A percentile compares a stretch with the other conserved stretches of the same genome.
These are phyloP conservation scores for Syndactyla subalaris DNA, from an alignment of 2,797 vertebrate genomes.

Conservation along the genomic window DNA sequence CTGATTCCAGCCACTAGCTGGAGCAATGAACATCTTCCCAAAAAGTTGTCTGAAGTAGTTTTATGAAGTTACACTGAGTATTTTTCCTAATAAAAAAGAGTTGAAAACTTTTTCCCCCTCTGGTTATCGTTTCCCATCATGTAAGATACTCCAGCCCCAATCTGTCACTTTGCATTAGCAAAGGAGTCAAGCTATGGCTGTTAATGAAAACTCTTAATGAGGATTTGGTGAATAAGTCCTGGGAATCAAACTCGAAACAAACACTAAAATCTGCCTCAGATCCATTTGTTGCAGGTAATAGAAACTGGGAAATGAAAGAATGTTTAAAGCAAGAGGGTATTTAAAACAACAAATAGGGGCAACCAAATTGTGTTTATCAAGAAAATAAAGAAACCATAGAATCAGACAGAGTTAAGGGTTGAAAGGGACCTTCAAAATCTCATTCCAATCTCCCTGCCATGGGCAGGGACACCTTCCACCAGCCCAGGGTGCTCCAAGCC, in stretches of 20 bases:
- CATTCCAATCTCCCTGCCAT: background rate
- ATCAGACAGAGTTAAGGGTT: background rate
- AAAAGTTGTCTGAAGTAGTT: background rate
- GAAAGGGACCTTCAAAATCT: background rate
- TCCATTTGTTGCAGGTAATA: background rate
- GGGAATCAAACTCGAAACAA: conserved; percentile 21
- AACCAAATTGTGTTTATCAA: background rate
- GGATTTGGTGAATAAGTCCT: background rate
- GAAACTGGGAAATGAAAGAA: background rate
- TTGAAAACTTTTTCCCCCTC: background rate
- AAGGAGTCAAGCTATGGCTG: background rate
- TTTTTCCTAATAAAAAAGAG: background rate
- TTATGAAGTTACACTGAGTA: background rate
- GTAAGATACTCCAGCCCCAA: background rate
- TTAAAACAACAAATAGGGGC: background rate
- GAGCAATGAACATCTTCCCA: background rate
- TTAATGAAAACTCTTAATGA: conserved; percentile 29
- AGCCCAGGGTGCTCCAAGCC: background rate
- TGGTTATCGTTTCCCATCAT: background rate
- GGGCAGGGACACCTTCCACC: background rate
- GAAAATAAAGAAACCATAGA: background rate
- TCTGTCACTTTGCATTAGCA: conserved; percentile 48
- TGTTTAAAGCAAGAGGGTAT: background rate
- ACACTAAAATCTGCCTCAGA: background rate
- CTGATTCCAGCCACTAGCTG: background rate